A percentile compares a stretch with the other conserved stretches of the same genome.
Conservation (phyloP, 2,797 vertebrate species). For the Okamejei kenojei region DNA sequence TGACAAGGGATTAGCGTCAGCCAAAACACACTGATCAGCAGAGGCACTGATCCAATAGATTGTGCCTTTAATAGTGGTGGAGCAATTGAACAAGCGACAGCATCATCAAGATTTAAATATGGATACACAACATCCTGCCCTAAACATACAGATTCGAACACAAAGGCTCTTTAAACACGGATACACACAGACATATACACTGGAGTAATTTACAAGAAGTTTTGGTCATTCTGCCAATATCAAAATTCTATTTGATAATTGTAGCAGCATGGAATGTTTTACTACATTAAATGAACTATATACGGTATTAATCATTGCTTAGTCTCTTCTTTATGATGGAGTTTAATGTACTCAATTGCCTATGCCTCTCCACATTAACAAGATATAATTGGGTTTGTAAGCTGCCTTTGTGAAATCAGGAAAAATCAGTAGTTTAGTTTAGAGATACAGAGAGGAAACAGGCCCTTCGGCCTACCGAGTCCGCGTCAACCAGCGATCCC, state of each 20-base stretch:
- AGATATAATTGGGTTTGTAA: too few relatives aligned
- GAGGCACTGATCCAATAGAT: not conserved
- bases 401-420: too few relatives aligned
- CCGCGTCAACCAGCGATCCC: too few relatives aligned
- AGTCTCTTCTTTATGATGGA: not conserved
- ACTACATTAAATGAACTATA: not conserved
- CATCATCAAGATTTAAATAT: not conserved
- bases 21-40: slow-evolving; percentile 20
- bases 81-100: not conserved
- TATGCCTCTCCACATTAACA: not conserved
- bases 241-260: not conserved
- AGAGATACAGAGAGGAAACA: too few relatives aligned
- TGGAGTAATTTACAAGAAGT: not conserved
- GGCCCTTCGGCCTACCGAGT: too few relatives aligned
- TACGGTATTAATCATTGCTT: not conserved
- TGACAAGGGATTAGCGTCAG: slow-evolving; percentile 28
- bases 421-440: too few relatives aligned
- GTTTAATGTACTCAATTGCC: not conserved
- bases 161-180: not conserved
- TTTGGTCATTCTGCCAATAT: not conserved
- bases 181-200: not conserved
- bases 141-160: not conserved
- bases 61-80: not conserved
- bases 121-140: not conserved
- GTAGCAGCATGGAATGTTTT: not conserved